Evolutionary conservation across 2,113 vertebrate genomes (phyloP), one percentile per base, ranked within the genome.

Genomic region (Misgurnus anguillicaudatus): DNA sequence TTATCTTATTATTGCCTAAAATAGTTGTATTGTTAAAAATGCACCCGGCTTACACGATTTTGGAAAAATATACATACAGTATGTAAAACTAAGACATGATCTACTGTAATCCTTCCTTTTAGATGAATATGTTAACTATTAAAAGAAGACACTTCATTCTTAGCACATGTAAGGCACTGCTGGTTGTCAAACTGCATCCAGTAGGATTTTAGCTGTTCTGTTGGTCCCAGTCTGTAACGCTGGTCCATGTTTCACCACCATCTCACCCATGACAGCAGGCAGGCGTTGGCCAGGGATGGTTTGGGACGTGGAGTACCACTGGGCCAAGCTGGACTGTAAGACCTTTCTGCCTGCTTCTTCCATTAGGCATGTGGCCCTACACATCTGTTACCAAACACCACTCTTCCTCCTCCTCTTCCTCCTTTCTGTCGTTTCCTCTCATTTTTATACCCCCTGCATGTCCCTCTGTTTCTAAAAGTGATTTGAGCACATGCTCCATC

Each of bases 191-290:
- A 24, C 42, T 19, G 19, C 42, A 31, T 13, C 11, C 1, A 57
- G 51, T 57, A 17, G 4, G 31, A 17, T 36, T 45, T 16, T 9
- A 45, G 38, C 55, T 19, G 36, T 57, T 76, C 38, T 76, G 24
- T 83, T 55, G 78, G 19, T 62, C 42, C 80, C 47, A 81, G 61
- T 87, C 47, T 42, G 8, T 53, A 36, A 51, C 13, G 85, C 68
- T 77, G 58, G 68, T 73, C 78, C 82, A 75, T 84, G 67, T 77
- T 75, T 84, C 82, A 87, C 90, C 92, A 92, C 92, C 91, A 91
- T 93, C 87, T 93, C 91, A 92, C 87, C 88, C 92, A 90, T 78
- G 36, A 85, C 86, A 89, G 83, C 82, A 87, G 87, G 87, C 83
- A 88, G 87, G 81, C 91, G 90, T 88, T 92, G 91, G 89, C 87